phyloP scores from a whole-genome alignment of 2,797 vertebrate species.

The Myiotriccus ornatus region DNA sequence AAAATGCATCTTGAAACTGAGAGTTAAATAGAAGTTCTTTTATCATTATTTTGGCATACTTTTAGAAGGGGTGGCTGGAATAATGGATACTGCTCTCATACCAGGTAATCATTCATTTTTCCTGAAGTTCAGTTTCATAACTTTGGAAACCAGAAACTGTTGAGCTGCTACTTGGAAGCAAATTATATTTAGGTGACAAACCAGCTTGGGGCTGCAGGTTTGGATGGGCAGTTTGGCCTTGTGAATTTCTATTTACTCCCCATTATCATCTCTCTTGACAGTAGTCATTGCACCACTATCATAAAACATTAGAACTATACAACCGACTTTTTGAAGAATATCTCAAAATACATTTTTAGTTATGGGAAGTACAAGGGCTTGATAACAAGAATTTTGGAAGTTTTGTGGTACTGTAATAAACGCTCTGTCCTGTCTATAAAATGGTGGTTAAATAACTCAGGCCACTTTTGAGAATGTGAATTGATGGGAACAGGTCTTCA shows the following conservation, averaged over 20 bases:
- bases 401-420: neutral
- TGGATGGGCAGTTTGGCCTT: neutral
- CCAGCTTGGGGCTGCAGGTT: neutral
- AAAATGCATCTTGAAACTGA: neutral
- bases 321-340: neutral
- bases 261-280: neutral
- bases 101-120: neutral
- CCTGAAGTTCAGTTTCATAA: neutral
- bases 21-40: neutral
- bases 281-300: accelerated
- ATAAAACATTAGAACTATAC: neutral
- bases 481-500: neutral
- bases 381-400: neutral
- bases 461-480: neutral
- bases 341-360: neutral
- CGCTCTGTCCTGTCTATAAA: neutral
- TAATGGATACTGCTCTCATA: neutral
- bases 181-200: neutral
- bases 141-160: neutral
- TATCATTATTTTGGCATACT: neutral
- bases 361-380: neutral
- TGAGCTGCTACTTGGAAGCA: neutral
- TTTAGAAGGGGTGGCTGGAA: neutral
- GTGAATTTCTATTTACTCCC: neutral
- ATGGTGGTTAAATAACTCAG: neutral